A percentile compares a stretch with the other conserved stretches of the same genome.
Conservation (phyloP, 1,140 invertebrate species). For the Nephila pilipes region DNA sequence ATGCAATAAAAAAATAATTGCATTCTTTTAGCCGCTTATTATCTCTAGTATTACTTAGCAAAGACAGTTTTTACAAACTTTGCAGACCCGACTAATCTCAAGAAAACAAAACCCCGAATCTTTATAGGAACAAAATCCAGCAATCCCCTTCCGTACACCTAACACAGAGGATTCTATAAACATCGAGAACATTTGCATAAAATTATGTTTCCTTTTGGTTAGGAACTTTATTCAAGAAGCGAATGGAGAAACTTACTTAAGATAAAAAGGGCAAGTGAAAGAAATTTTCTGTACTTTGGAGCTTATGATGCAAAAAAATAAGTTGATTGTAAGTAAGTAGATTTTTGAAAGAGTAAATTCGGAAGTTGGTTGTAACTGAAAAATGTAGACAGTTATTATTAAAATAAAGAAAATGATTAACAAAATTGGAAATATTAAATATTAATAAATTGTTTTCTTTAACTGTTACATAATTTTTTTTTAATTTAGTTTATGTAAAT, state of each 20-base stretch:
- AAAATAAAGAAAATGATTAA: neutral
- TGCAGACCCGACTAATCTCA: neutral
- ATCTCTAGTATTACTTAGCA: neutral
- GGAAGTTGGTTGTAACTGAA: neutral
- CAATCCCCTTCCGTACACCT: neutral
- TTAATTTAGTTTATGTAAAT: too few relatives aligned
- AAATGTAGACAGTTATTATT: neutral
- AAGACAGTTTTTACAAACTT: neutral
- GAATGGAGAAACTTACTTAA: neutral
- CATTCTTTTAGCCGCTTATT: neutral
- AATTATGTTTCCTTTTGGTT: neutral
- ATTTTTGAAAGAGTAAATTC: neutral
- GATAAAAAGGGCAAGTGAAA: neutral
- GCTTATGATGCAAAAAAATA: neutral
- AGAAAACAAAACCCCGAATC: neutral
- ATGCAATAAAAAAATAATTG: neutral
- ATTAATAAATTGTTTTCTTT: too few relatives aligned
- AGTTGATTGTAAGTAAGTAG: neutral
- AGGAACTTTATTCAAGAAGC: neutral
- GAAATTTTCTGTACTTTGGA: conserved; percentile 26
- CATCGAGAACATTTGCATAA: conserved; percentile 8
- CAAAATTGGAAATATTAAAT: too few relatives aligned
- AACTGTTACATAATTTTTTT: too few relatives aligned
- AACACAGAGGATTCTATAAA: neutral
- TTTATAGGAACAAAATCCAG: neutral